Base-by-base conservation (phyloP, 1,140 invertebrate species). In the Bradysia coprophila region DNA sequence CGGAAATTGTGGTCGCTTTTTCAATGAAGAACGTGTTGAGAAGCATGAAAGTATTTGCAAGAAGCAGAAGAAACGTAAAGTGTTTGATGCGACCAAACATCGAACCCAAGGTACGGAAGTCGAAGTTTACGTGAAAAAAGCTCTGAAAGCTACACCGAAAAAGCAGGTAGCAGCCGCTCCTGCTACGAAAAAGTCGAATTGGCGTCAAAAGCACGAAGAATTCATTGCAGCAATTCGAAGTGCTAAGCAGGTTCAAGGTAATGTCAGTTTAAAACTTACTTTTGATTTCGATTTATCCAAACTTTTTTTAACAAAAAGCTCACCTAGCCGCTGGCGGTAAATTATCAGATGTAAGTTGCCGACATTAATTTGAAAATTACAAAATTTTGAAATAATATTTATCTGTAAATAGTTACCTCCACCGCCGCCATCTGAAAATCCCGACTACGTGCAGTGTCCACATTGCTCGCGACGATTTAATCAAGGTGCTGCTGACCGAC, bases 181-280 rank as follows among this genome's bases (percentile, higher is more conserved):
- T 50, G 43, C 38, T 49, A 54, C 50, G 22, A 73, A 75, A 48
- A 81, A 80, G 52, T 73, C 63, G 41, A 81, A 86, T 61, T 97
- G 92, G 92, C 70, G 90, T 9, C 72, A 79, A 55, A 85, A 93
- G 53, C 90, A 94, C 61, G 85, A 94, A 55, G 84, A 89, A 48
- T 95, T 97, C 58, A 89, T 96, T 39, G 64, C 74, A 43, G 75
- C 87, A 1, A 89, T 96, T 43, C 71, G 87, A 16, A 81, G 87
- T 2, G 92, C 93, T 1, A 93, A 94, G 56, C 69, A 79, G 53
- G 78, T 22, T 85, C n/a, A n/a, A n/a, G n/a, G n/a, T n/a, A n/a
- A n/a, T n/a, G n/a, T n/a, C n/a, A n/a, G n/a, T n/a, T n/a, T n/a
- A n/a, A n/a, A n/a, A n/a, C n/a, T n/a, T n/a, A n/a, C n/a, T n/a